Conservation (phyloP, 2,888 invertebrate genomes). For the Trachelus tabidus region DNA sequence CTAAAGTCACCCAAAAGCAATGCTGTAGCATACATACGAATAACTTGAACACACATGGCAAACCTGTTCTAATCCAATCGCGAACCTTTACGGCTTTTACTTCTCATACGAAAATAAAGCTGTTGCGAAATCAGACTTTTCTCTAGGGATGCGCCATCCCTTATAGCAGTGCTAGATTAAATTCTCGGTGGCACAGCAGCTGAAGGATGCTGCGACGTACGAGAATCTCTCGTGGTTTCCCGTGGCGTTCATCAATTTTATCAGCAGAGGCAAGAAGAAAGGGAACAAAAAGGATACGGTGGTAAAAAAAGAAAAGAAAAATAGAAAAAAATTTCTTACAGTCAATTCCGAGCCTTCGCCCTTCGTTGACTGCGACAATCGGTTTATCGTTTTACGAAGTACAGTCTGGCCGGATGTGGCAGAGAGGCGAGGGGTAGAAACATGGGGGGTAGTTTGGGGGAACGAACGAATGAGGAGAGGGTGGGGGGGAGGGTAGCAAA, state of each 20-base stretch:
- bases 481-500: slow-evolving; percentile 19
- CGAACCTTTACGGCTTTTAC: neutral
- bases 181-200: neutral
- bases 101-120: neutral
- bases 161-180: neutral
- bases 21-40: neutral
- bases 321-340: neutral
- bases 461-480: slow-evolving; percentile 13
- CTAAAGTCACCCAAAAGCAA: neutral
- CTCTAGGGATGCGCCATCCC: neutral
- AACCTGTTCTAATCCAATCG: neutral
- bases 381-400: slow-evolving; percentile 37
- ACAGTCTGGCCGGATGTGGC: neutral
- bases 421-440: neutral
- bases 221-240: neutral
- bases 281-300: neutral
- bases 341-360: slow-evolving; percentile 12
- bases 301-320: neutral
- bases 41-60: neutral
- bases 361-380: slow-evolving; percentile 40
- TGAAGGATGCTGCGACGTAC: neutral
- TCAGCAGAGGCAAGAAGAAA: slow-evolving; percentile 1
- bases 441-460: neutral
- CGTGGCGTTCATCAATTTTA: neutral
- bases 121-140: neutral